Percentiles rank a stretch among this genome's conserved stretches.
phyloP scores from a whole-genome alignment of 2,797 vertebrate genomes.

The Falco novaeseelandiae region DNA sequence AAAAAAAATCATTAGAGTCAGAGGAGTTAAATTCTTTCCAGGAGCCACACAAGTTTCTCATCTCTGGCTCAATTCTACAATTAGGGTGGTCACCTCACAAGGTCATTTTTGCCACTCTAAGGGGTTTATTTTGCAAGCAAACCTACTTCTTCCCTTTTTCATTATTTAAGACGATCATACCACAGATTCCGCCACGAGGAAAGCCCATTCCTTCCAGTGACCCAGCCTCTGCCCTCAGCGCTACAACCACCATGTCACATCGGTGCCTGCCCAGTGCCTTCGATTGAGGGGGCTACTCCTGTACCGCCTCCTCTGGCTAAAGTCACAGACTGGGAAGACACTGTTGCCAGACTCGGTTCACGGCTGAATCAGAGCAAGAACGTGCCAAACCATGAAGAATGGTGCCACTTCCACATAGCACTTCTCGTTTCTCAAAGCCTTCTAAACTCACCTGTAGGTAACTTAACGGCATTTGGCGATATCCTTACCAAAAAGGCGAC shows the following conservation, averaged over 20 bases:
- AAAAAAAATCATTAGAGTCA: neutral
- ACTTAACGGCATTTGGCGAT: accelerated
- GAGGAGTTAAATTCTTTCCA: neutral
- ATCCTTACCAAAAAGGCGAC: accelerated
- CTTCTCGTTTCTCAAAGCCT: neutral
- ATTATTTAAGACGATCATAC: neutral
- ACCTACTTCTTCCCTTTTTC: neutral
- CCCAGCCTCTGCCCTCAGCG: neutral
- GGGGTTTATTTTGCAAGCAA: neutral
- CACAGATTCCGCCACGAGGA: neutral
- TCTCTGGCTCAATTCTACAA: neutral
- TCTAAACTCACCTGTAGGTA: neutral
- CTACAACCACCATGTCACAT: too few species aligned
- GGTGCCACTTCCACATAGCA: neutral
- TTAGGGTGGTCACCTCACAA: neutral
- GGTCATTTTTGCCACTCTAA: neutral
- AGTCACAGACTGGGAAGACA: neutral
- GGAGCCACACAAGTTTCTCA: neutral
- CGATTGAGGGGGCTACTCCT: accelerated
- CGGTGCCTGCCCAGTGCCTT: accelerated
- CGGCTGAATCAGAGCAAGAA: neutral
- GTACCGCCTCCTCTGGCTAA: accelerated
- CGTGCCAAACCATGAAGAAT: neutral
- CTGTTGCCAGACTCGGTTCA: neutral
- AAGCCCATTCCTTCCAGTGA: neutral